Evolutionary conservation across 2,797 vertebrate species (phyloP).

Genomic region (Valencia hispanica): DNA sequence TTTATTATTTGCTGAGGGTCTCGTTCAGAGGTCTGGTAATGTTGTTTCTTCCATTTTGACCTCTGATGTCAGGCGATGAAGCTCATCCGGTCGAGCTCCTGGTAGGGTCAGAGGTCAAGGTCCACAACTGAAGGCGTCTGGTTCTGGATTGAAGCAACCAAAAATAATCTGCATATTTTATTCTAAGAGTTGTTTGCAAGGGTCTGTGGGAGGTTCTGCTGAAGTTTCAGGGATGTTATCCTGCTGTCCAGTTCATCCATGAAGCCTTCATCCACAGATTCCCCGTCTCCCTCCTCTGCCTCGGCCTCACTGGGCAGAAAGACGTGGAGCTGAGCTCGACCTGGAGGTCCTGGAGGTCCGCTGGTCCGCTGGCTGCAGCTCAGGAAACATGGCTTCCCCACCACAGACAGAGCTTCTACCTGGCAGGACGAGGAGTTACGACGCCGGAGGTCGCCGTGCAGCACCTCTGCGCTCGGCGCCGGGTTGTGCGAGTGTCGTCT

Average conservation of each 20-base stretch:
- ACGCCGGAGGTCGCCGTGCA: conserved; percentile 14
- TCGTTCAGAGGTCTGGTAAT: not conserved
- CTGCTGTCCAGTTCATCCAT: conserved; percentile 81
- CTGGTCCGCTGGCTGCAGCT: conserved; percentile 21
- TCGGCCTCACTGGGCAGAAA: conserved; percentile 77
- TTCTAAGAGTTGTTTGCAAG: not conserved
- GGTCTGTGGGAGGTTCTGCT: conserved; percentile 50
- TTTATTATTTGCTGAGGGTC: not conserved
- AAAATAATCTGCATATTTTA: not conserved
- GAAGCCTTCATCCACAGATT: conserved; percentile 79
- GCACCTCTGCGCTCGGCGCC: not conserved
- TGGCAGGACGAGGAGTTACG: not conserved
- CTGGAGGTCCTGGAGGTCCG: conserved; percentile 18
- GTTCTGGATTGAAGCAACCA: no score
- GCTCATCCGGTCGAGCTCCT: not conserved
- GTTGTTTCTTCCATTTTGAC: not conserved
- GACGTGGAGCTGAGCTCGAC: conserved; percentile 79
- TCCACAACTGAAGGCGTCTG: not conserved
- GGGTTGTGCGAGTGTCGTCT: conserved; percentile 40
- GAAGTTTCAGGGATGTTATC: conserved; percentile 61
- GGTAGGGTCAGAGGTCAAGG: not conserved
- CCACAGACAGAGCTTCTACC: conserved; percentile 67
- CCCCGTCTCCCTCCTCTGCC: conserved; percentile 68
- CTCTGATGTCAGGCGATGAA: not conserved
- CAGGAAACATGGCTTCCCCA: conserved; percentile 74